phyloP scores from a whole-genome alignment of 2,797 vertebrate genomes.

The Luscinia luscinia region DNA sequence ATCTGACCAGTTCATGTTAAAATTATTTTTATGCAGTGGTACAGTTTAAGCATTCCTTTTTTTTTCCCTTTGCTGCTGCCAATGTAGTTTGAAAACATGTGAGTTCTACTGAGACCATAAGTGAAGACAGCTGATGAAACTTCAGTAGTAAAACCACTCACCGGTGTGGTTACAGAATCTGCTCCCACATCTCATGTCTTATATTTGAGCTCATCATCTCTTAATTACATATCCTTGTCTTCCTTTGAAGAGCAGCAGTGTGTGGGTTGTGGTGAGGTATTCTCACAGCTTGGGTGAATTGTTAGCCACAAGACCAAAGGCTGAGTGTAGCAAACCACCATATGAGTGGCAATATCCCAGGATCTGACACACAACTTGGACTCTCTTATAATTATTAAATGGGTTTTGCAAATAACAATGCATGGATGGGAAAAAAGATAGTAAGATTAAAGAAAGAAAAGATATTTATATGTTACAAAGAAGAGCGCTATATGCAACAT shows the following conservation, averaged over 20 bases:
- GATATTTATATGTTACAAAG: neutral
- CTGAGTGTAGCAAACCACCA: neutral
- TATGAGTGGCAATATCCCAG: neutral
- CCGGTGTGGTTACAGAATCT: conserved; percentile 51
- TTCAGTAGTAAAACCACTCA: conserved; percentile 1
- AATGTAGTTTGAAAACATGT: neutral
- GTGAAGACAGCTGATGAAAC: neutral
- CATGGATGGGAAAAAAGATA: neutral
- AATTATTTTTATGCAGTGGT: neutral
- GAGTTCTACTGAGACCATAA: neutral
- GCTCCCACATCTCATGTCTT: conserved; percentile 25
- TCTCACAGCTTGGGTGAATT: conserved; percentile 23
- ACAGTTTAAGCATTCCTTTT: neutral
- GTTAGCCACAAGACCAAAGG: conserved; percentile 42
- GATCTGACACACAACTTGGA: conserved; percentile 4
- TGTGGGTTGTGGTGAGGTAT: conserved; percentile 58
- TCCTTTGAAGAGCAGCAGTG: conserved; percentile 37
- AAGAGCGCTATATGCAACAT: accelerated
- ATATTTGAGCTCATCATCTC: conserved; percentile 37
- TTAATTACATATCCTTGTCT: conserved; percentile 28
- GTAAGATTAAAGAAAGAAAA: neutral
- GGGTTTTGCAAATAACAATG: neutral
- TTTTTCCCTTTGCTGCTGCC: neutral
- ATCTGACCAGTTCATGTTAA: neutral
- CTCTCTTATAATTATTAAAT: neutral